Percentiles rank a stretch among this genome's conserved stretches.
These are phyloP conservation scores for Julus scanicus DNA, from an alignment of 2,888 invertebrate genomes.

Conservation along the genomic window DNA sequence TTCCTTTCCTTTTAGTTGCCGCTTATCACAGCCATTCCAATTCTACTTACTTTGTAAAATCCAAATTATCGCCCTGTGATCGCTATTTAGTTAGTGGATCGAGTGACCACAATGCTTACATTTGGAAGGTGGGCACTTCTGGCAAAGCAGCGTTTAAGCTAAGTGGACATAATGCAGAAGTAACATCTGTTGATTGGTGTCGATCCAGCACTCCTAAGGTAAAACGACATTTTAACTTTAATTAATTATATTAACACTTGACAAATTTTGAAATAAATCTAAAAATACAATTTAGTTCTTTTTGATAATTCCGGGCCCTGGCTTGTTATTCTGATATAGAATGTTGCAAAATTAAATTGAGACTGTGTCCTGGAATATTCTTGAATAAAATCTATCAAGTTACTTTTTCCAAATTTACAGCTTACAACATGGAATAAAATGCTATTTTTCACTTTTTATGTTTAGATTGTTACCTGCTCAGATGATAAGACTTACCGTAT, in stretches of 20 bases:
- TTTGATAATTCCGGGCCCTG: too few species aligned
- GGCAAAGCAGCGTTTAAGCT: constrained; percentile 76
- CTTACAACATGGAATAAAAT: not conserved
- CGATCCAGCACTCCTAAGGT: constrained; percentile 70
- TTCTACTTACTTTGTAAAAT: constrained; percentile 86
- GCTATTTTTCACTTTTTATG: not conserved
- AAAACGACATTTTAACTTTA: not conserved
- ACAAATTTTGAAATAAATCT: too few species aligned
- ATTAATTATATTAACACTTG: too few species aligned
- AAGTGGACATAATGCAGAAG: constrained; percentile 84
- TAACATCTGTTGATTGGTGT: constrained; percentile 88
- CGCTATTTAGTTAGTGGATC: constrained; percentile 88
- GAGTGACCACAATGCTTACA: constrained; percentile 84
- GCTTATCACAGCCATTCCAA: constrained; percentile 77
- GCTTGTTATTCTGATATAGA: too few species aligned
- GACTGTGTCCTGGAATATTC: not conserved
- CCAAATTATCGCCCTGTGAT: constrained; percentile 82
- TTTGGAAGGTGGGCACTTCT: constrained; percentile 72
- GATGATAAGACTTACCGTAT: constrained; percentile 83
- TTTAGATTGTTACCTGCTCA: constrained; percentile 80
- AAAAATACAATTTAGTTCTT: too few species aligned
- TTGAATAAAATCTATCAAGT: not conserved
- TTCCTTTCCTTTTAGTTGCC: constrained; percentile 60
- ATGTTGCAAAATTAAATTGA: not conserved
- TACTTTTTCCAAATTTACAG: too few species aligned